phyloP scores from a whole-genome alignment of 2,888 invertebrate species.

The Dasysyrphus tricinctus region DNA sequence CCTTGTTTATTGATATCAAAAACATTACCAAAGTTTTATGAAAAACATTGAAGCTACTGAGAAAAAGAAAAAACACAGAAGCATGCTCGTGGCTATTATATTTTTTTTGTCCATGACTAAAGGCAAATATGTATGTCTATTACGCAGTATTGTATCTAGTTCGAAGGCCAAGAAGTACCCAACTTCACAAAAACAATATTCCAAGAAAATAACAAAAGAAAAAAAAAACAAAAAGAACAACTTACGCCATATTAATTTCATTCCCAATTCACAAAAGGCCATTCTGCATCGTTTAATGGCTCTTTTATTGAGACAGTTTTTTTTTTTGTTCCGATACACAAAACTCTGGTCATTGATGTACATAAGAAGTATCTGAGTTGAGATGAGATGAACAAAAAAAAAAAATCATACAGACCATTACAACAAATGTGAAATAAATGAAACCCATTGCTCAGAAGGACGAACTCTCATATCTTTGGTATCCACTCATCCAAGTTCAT shows the following conservation, averaged over 20 bases:
- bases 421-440: conserved; percentile 66
- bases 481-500: conserved; percentile 6
- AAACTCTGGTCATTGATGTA: conserved; percentile 22
- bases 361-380: conserved; percentile 6
- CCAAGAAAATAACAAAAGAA: neutral
- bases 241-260: conserved; percentile 56
- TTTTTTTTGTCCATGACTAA: neutral
- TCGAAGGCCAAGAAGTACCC: neutral
- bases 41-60: neutral
- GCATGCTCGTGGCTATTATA: conserved; percentile 24
- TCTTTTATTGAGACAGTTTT: conserved; percentile 62
- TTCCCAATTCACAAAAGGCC: conserved; percentile 50
- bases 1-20: neutral
- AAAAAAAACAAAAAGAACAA: conserved; percentile 15
- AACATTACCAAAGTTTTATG: neutral
- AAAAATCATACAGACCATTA: conserved; percentile 61
- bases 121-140: conserved; percentile 3
- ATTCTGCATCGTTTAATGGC: conserved; percentile 56
- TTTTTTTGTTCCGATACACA: neutral
- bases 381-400: conserved; percentile 24
- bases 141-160: conserved; percentile 6
- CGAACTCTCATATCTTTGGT: conserved; percentile 25
- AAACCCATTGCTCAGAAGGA: conserved; percentile 56
- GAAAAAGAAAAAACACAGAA: neutral
- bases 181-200: conserved; percentile 12